Evolutionary conservation across 2,888 invertebrate species (phyloP), one percentile per base, ranked within the genome.

Genomic region (Thymelicus lineola): DNA sequence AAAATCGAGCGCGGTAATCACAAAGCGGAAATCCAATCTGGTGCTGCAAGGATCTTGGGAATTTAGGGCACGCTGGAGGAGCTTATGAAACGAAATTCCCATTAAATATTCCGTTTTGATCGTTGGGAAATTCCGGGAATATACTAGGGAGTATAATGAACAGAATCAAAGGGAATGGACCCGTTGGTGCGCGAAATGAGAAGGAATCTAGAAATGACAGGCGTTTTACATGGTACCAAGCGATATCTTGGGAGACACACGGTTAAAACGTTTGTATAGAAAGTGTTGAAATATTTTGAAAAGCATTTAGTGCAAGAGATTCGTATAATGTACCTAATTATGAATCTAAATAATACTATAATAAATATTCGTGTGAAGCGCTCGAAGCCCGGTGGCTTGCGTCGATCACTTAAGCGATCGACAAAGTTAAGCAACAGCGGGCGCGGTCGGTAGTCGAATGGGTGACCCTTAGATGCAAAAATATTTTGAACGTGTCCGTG

Each of bases 151-250:
- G 70, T 71, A 81, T 85, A 86, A 85, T 85, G 83, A 81, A 79
- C 77, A 77, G 79, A 85, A 86, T 86, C 86, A 84, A 86, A 86
- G 75, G 78, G 81, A 80, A 80, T 77, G 75, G 81, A 81, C 71
- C 79, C 85, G 81, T 80, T 81, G 82, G 82, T 74, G 84, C 86
- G 88, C 82, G 87, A 87, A 90, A 90, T 89, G 86, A 87, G 83
- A 81, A 78, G 82, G 77, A 48, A 82, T 80, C 79, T 78, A 79
- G 80, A 81, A 79, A 86, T 85, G 87, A 85, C 83, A 80, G 84
- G 81, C 83, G 80, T 80, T 82, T 81, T 68, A 68, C 68, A 55
- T 62, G 68, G 38, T 15, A 14, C 12, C 46, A 42, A 53, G 35
- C 35, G 36, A 35, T 14, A 14, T 42, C 48, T 50, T 50, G 15